Evolutionary conservation across 2,888 invertebrate species (phyloP), one percentile per base, ranked within the genome.

Genomic region (Pyrgus malvae): DNA sequence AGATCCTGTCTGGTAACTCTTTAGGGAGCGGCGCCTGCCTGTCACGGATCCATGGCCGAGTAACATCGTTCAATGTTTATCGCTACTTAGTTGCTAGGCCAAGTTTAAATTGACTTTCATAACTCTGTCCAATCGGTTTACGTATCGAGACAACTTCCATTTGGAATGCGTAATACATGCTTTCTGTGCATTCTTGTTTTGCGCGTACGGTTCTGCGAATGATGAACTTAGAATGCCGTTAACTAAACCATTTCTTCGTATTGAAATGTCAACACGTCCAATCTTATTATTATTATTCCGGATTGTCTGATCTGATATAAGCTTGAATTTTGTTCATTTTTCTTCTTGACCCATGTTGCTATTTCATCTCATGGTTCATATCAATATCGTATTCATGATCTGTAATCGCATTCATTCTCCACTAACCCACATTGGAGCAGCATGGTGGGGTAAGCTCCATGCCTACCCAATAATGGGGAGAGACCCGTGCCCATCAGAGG

Each of bases 1-100:
- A 78, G 78, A 81, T 78, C 81, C 80, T 83, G 83, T 80, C 57
- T 55, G 37, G 53, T 53, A 45, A 44, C 53, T 53, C 53, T 53
- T 53, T 31, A 53, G 45, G 53, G 53, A 53, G 53, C 27, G 75
- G 75, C 69, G 57, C 69, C 68, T 65, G 72, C 72, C 73, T 60
- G 70, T 76, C 74, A 74, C 75, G 74, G 73, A 53, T 45, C 53
- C 53, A 38, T 45, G 73, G 65, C 78, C 75, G 74, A 78, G 74
- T 80, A 69, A 77, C 76, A 78, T 78, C 70, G 70, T 78, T 83
- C 72, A 46, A 54, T 54, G 53, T 54, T 54, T 54, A 54, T 53
- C 19, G 29, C 35, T 37, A 40, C 41, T 41, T 40, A 42, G 50
- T n/a, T 42, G 51, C 53, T 53, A 53, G 53, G 53, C 45, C 45